phyloP scores from a whole-genome alignment of 2,113 vertebrate species.

The Silurus glanis region DNA sequence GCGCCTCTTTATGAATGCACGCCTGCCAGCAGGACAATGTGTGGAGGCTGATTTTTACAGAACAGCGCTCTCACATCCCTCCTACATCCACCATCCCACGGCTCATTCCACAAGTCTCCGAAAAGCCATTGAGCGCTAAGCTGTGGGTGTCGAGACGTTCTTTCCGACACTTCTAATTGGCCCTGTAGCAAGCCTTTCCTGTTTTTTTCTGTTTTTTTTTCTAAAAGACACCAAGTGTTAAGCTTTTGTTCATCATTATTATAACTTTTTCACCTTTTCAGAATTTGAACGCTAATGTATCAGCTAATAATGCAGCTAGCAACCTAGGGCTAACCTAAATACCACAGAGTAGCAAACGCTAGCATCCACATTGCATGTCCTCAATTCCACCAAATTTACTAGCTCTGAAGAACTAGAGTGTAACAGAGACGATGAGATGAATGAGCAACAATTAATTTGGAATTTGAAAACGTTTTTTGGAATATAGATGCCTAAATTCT shows the following conservation, averaged over 20 bases:
- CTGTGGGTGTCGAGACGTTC: slow-evolving; percentile 42
- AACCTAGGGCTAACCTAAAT: not conserved
- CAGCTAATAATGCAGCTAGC: not conserved
- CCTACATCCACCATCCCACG: slow-evolving; percentile 30
- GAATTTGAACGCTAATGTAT: not conserved
- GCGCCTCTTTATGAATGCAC: not conserved
- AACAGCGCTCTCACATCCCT: slow-evolving; percentile 37
- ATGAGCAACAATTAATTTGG: not conserved
- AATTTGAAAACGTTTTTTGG: not conserved
- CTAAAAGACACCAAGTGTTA: not conserved
- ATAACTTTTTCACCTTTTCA: not conserved
- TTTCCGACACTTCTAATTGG: slow-evolving; percentile 3
- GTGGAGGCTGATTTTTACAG: slow-evolving; percentile 42
- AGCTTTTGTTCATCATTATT: not conserved
- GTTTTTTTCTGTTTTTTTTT: not conserved
- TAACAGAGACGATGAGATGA: not conserved
- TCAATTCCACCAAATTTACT: not conserved
- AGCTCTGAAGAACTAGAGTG: not conserved
- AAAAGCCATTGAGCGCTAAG: slow-evolving; percentile 23
- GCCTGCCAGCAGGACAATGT: slow-evolving; percentile 45
- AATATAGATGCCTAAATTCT: not conserved
- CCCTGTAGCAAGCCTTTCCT: slow-evolving; percentile 24
- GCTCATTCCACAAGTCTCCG: slow-evolving; percentile 35
- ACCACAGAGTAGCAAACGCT: not conserved
- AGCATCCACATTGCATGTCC: not conserved